Percentiles rank a stretch among this genome's conserved stretches.
phyloP scores from a whole-genome alignment of 2,797 vertebrate species.

The Diceros bicornis region DNA sequence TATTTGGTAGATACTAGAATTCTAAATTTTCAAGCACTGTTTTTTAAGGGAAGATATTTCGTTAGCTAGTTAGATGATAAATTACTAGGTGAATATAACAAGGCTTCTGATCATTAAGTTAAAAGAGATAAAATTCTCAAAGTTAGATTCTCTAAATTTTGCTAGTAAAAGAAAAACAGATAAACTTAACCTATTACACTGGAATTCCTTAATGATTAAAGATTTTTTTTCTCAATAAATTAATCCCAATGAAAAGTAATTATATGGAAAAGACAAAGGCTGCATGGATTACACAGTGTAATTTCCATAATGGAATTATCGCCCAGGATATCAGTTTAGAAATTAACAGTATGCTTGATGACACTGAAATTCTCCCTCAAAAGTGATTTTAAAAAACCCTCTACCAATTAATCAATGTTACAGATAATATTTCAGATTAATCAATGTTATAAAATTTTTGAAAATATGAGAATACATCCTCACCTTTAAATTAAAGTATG shows the following conservation, averaged over 20 bases:
- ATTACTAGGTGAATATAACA: not conserved
- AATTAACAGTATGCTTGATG: conserved; percentile 24
- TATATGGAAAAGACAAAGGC: not conserved
- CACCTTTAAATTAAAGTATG: not conserved
- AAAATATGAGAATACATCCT: not conserved
- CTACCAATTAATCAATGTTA: conserved; percentile 1
- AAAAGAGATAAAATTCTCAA: not conserved
- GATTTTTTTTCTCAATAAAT: conserved; percentile 12
- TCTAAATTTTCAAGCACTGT: not conserved
- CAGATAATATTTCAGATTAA: conserved; percentile 14
- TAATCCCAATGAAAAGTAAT: conserved; percentile 18
- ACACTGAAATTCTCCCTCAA: conserved; percentile 27
- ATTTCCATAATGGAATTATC: conserved; percentile 62
- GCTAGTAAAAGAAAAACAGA: not conserved
- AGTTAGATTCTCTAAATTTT: not conserved
- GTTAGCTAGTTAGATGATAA: not conserved
- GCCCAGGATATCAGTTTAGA: conserved; percentile 45
- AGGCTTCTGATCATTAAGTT: not conserved
- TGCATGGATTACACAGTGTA: not conserved
- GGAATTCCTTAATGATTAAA: conserved; percentile 23
- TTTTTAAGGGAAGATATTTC: not conserved
- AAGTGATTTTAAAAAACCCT: not conserved
- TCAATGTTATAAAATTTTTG: not conserved
- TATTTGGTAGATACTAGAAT: not conserved
- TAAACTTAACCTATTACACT: conserved; percentile 10